Conservation (phyloP, 2,113 vertebrate genomes). For the Pseudorectes ferrugineus region DNA sequence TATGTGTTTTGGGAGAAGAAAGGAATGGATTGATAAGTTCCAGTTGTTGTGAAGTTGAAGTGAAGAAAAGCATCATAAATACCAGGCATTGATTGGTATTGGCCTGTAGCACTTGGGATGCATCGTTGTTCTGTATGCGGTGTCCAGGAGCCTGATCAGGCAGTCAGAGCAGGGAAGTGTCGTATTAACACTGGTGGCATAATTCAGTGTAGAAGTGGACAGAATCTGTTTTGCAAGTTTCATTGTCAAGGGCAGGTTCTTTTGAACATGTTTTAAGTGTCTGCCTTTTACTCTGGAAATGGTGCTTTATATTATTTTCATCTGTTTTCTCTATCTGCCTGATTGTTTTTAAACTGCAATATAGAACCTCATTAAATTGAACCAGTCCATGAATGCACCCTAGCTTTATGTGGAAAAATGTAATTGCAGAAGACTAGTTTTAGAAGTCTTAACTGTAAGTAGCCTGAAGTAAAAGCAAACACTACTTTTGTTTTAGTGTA, state of each 20-base stretch:
- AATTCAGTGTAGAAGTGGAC: not conserved
- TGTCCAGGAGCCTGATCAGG: not conserved
- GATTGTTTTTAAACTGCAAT: slow-evolving; percentile 37
- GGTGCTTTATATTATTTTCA: slow-evolving; percentile 8
- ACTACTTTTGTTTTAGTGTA: not conserved
- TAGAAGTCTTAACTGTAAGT: slow-evolving; percentile 8
- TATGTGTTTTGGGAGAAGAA: not conserved
- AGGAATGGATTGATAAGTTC: not conserved
- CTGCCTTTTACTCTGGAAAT: slow-evolving; percentile 13
- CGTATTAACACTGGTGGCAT: not conserved
- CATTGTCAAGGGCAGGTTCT: not conserved
- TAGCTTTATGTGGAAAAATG: slow-evolving; percentile 46
- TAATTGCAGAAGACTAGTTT: slow-evolving; percentile 23
- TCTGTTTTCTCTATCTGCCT: slow-evolving; percentile 39
- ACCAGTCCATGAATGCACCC: not conserved
- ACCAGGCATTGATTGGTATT: not conserved
- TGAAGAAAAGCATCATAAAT: not conserved
- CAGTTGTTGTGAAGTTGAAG: not conserved
- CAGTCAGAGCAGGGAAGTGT: not conserved
- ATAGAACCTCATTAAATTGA: slow-evolving; percentile 48
- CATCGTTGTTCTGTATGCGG: rapidly evolving
- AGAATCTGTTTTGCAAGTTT: slow-evolving; percentile 25
- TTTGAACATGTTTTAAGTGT: not conserved
- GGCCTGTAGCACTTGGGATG: not conserved
- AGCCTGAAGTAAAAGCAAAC: slow-evolving; percentile 20